Base-by-base conservation (phyloP, 1,140 invertebrate species). In the Magallana ariakensis region DNA sequence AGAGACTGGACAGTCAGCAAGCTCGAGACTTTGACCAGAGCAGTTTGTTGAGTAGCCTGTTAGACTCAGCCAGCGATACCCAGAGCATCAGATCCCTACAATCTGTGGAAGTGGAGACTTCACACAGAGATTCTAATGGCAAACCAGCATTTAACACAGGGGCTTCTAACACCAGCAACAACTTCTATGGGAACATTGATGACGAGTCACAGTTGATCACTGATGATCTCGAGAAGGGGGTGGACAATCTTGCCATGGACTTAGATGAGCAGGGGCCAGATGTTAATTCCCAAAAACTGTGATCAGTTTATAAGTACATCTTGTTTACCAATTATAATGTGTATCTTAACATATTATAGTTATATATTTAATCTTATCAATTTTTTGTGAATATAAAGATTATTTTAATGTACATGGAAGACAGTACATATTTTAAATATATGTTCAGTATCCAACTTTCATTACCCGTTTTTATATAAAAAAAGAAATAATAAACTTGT, bases 1-100 rank as follows among this genome's bases (percentile, higher is more conserved):
- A 90, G 33, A 84, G 92, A 8, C 53, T 92, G 75, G 91, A 93
- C 82, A 93, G 89, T 85, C 80, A 88, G 9, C 83, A 87, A 13
- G 62, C 80, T 19, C 58, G 55, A 22, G 87, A 90, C 46, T 33
- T 33, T 83, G 87, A 88, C 46, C 80, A 85, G 54, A 75, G 60
- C 11, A 88, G 87, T 82, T 46, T 86, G 9, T 56, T 85, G 15
- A 85, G 87, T 5, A 87, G 87, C 66, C 57, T 87, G 11, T 55
- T 84, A 60, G 82, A 90, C 33, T 80, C 83, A 3, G 80, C 66
- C 10, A 85, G 86, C 46, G 87, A 85, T 56, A 83, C 85, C 15
- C 70, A 80, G 55, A 81, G 70, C 10, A 62, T 86, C 46, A 8
- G 33, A 56, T 82, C 80, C 2, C 46, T 82, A 5, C 15, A 46